These are phyloP conservation scores for Chelidonichthys spinosus DNA, from an alignment of 2,797 vertebrate species.

Conservation along the genomic window DNA sequence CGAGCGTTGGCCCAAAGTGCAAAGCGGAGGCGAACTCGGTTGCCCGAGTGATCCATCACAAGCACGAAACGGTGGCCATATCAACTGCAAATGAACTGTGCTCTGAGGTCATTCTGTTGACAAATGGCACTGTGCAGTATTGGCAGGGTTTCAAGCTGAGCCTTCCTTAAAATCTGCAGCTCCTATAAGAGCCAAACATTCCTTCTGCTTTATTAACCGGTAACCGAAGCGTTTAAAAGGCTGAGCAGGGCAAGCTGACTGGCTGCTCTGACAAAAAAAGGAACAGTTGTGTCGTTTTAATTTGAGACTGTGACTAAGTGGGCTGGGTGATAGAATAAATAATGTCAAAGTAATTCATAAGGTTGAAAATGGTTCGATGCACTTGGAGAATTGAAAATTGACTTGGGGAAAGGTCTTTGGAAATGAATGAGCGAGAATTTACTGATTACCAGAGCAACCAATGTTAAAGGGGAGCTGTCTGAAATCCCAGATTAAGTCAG, in stretches of 20 bases:
- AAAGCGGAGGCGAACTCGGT: conserved; percentile 29
- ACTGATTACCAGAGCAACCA: conserved; percentile 34
- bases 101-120: conserved; percentile 43
- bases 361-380: conserved; percentile 20
- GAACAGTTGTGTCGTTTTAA: conserved; percentile 30
- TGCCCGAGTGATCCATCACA: conserved; percentile 27
- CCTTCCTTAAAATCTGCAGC: conserved; percentile 26
- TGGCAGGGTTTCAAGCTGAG: conserved; percentile 27
- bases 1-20: conserved; percentile 29
- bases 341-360: conserved; percentile 19
- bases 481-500: conserved; percentile 54
- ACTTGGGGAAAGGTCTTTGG: conserved; percentile 16
- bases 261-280: conserved; percentile 15
- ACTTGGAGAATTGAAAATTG: conserved; percentile 22
- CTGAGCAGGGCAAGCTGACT: conserved; percentile 23
- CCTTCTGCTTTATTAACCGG: conserved; percentile 35
- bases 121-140: conserved; percentile 32
- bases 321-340: conserved; percentile 15
- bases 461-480: conserved; percentile 28
- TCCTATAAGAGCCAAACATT: conserved; percentile 22
- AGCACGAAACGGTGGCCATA: conserved; percentile 28
- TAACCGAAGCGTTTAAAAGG: conserved; percentile 28
- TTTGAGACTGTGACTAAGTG: conserved; percentile 25
- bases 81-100: conserved; percentile 36
- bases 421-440: conserved; percentile 37